These are phyloP conservation scores for Virgularia gustaviana DNA, from an alignment of 92 coral and sea anemone species.

Conservation along the genomic window DNA sequence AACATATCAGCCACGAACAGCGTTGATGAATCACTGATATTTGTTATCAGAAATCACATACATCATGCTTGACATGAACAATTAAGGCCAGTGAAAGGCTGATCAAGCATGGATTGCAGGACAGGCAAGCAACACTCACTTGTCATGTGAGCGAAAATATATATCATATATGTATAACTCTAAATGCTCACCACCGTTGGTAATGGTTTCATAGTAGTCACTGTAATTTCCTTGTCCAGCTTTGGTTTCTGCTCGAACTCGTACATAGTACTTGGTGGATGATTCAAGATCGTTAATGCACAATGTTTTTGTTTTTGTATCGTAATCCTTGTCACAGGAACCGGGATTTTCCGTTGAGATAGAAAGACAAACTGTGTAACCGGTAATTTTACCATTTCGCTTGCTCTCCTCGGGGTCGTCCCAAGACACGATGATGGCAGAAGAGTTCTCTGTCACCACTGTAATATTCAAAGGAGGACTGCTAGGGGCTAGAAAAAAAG, in stretches of 20 bases:
- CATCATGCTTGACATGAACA: too few species aligned
- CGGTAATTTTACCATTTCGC: conserved; percentile 60
- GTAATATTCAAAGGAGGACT: conserved; percentile 75
- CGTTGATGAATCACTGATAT: too few species aligned
- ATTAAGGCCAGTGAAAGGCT: too few species aligned
- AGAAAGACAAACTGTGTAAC: conserved; percentile 45
- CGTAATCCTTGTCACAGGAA: too few species aligned
- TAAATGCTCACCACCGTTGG: neutral
- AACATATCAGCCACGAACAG: too few species aligned
- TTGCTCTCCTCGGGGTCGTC: conserved; percentile 64
- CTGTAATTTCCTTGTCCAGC: neutral
- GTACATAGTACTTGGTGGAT: neutral
- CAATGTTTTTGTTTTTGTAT: too few species aligned
- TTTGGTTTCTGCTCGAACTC: neutral
- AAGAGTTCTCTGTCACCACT: conserved; percentile 56
- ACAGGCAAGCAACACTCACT: too few species aligned
- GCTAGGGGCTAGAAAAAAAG: conserved; percentile 47
- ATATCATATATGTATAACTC: too few species aligned
- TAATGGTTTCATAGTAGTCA: neutral
- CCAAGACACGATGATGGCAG: conserved; percentile 69
- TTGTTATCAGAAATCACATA: too few species aligned
- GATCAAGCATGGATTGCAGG: too few species aligned
- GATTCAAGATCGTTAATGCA: neutral
- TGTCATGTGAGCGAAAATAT: too few species aligned
- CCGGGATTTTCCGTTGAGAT: too few species aligned